Conservation (phyloP, 2,797 vertebrate genomes). For the Rhadinocentrus ornatus region DNA sequence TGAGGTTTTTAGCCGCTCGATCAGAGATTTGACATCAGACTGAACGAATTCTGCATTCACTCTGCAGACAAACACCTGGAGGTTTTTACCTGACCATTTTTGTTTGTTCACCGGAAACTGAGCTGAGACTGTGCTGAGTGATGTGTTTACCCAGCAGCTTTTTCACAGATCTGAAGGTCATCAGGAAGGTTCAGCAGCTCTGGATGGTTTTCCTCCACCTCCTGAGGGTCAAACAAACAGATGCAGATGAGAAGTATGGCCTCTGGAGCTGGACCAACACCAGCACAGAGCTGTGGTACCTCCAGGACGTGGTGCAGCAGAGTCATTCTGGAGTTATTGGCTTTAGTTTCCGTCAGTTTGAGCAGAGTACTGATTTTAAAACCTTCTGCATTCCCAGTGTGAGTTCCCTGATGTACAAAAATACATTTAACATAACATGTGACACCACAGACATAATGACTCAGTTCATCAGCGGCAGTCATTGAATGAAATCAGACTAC, state of each 20-base stretch:
- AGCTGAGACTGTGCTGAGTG: too few species aligned
- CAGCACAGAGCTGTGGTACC: conserved; percentile 45
- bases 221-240: conserved; percentile 71
- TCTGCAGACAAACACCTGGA: conserved; percentile 60
- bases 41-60: conserved; percentile 83
- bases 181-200: conserved; percentile 87
- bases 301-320: conserved; percentile 90
- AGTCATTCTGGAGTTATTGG: conserved; percentile 88
- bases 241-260: background rate
- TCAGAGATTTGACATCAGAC: conserved; percentile 76
- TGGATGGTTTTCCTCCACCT: conserved; percentile 83
- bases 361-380: conserved; percentile 91
- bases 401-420: conserved; percentile 83
- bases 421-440: background rate
- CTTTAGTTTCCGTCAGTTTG: conserved; percentile 90
- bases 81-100: too few species aligned
- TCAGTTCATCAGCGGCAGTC: background rate
- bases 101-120: too few species aligned
- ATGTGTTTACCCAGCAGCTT: conserved; percentile 84
- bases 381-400: conserved; percentile 88
- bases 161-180: conserved; percentile 85
- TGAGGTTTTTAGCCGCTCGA: conserved; percentile 80
- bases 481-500: too few species aligned
- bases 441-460: background rate
- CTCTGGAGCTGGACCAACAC: background rate